Base-by-base conservation (phyloP, 2,888 invertebrate species). In the Xanthia icteritia region DNA sequence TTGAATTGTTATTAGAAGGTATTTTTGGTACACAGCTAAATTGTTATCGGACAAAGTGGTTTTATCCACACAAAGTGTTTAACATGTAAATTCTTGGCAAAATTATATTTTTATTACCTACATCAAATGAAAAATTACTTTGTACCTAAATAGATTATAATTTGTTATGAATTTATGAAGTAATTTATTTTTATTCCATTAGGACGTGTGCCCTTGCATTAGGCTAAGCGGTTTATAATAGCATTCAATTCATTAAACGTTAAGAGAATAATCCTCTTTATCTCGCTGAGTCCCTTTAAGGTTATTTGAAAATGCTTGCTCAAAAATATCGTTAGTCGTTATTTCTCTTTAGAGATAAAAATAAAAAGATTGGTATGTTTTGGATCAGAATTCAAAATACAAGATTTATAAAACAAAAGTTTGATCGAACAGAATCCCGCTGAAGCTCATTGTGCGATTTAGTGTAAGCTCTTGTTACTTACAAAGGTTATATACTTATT, bases 241-340 rank as follows among this genome's bases (percentile, higher is more conserved):
- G 45, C 70, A 79, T 83, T 79, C 54, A 60, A 83, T 83, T 82
- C 63, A 74, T 74, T 81, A 65, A 82, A 64, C 68, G 51, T 39
- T 82, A 68, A 82, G 68, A 65, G 69, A 66, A 82, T 83, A 83
- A 82, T 82, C 67, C 83, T 60, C 70, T 82, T 79, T 79, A 73
- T 70, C 70, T 77, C 51, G 17, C n/a, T 27, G 39, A 79, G 39
- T 69, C 82, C 77, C 66, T 68, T 77, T 51, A 82, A 73, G 45
- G 73, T 69, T 73, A 78, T 78, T 68, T 51, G 63, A 82, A 82
- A 81, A 81, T 78, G 36, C 27, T 60, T 68, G 60, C 54, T 75
- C 42, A n/a, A 51, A 78, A 75, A 80, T 61, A 66, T 61, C 65
- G 45, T 17, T n/a, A n/a, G 36, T 31, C 51, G 2, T 77, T 63